phyloP scores from a whole-genome alignment of 2,113 vertebrate species.

The Brienomyrus longianalis region DNA sequence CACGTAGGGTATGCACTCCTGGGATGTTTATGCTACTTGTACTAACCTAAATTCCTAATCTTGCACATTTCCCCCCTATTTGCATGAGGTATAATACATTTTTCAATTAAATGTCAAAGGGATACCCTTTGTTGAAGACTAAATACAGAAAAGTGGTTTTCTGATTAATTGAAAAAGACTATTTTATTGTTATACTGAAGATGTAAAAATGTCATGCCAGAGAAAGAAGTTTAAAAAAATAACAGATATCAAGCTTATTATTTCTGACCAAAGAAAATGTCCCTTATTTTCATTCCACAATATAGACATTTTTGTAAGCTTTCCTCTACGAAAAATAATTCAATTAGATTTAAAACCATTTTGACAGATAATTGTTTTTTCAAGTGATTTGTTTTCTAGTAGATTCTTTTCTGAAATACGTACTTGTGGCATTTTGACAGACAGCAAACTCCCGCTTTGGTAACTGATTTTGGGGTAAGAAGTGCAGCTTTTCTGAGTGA shows the following conservation, averaged over 20 bases:
- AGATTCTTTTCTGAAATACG: background rate
- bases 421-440: background rate
- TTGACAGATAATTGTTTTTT: background rate
- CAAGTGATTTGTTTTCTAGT: background rate
- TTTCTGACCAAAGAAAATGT: background rate
- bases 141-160: background rate
- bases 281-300: background rate
- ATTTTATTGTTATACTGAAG: background rate
- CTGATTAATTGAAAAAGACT: no score
- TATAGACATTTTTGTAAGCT: background rate
- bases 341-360: background rate
- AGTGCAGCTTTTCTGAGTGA: background rate
- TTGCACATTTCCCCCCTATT: background rate
- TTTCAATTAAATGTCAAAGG: background rate
- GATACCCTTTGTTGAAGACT: background rate
- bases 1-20: background rate
- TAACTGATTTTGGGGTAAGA: background rate
- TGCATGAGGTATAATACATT: background rate
- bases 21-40: background rate
- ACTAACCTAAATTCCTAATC: background rate
- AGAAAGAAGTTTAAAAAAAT: background rate
- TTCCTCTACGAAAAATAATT: background rate
- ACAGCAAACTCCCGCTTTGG: background rate
- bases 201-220: background rate
- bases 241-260: background rate